Conservation (phyloP, 1,140 invertebrate species). For the Monochamus saltuarius region DNA sequence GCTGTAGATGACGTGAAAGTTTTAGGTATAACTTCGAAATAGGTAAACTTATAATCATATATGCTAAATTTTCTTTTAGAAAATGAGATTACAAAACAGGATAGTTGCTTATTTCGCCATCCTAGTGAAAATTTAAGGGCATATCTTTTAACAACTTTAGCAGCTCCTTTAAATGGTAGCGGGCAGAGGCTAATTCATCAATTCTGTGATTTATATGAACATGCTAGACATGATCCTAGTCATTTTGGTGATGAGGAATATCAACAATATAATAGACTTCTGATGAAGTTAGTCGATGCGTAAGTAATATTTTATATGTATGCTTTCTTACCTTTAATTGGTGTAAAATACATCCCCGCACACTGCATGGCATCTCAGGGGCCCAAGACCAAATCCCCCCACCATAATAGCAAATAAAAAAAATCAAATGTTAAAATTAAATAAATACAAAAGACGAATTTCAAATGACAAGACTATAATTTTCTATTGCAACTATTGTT, state of each 20-base stretch:
- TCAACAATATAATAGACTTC: slow-evolving; percentile 70
- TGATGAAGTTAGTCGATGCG: slow-evolving; percentile 77
- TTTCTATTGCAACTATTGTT: too few relatives aligned
- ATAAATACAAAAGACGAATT: too few relatives aligned
- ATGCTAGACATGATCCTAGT: slow-evolving; percentile 82
- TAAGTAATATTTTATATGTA: too few relatives aligned
- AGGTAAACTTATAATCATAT: slow-evolving; percentile 5
- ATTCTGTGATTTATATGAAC: slow-evolving; percentile 87
- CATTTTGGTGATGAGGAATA: slow-evolving; percentile 84
- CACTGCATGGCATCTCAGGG: too few relatives aligned
- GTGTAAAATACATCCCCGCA: too few relatives aligned
- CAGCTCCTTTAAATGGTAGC: slow-evolving; percentile 69
- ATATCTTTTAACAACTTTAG: slow-evolving; percentile 73
- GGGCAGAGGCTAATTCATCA: slow-evolving; percentile 82
- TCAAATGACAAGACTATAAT: too few relatives aligned
- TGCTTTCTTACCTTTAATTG: too few relatives aligned
- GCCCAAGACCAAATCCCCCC: too few relatives aligned
- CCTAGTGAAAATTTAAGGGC: slow-evolving; percentile 78
- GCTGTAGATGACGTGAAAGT: slow-evolving; percentile 87
- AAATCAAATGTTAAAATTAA: too few relatives aligned
- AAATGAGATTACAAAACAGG: slow-evolving; percentile 69
- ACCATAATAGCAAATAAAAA: too few relatives aligned
- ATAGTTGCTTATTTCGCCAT: slow-evolving; percentile 68
- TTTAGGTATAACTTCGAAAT: slow-evolving; percentile 63
- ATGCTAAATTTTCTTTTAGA: slow-evolving; percentile 23